Base-by-base conservation (phyloP, 2,888 invertebrate species). In the Pyrgus malvae region DNA sequence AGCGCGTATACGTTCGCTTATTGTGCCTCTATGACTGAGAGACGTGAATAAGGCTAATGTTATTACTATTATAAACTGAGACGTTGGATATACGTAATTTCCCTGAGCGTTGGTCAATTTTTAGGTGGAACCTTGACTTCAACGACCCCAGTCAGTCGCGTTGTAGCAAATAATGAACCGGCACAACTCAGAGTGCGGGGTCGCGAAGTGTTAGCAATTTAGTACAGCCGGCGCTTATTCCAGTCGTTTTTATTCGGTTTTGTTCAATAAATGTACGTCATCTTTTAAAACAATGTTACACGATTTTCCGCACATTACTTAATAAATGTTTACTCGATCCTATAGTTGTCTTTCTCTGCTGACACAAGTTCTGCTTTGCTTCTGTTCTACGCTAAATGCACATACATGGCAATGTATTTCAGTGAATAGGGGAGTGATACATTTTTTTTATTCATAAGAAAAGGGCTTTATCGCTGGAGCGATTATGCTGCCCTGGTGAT, bases 141-240 rank as follows among this genome's bases (percentile, higher is more conserved):
- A n/a, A n/a, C n/a, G 53, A 29, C 44, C 48, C 16, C 14, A 23
- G 50, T 41, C 29, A 67, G 80, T 19, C 38, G 38, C 11, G 19
- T 70, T 72, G 74, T 76, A 76, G 78, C 79, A 80, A 83, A 84
- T 83, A 83, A 84, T 83, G 83, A 83, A 83, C 75, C 77, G 74
- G 67, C 76, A n/a, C 74, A 73, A 76, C 76, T 78, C 69, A 70
- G 74, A 78, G 73, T 76, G 80, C 66, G 68, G 75, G 77, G 76
- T 69, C 75, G 63, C 73, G 63, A 61, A 63, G 81, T 83, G 85
- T 78, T 76, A 80, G 83, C 82, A 79, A 85, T 87, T 85, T 76
- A 70, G 78, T 75, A 72, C 84, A 88, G 74, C 83, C 80, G 87
- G 84, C 67, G 76, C 74, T 76, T 80, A 81, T 81, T 78, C 75